A percentile compares a stretch with the other conserved stretches of the same genome.
Evolutionary conservation across 2,113 vertebrate species (phyloP).

Genomic region (Dryoscopus gambensis): DNA sequence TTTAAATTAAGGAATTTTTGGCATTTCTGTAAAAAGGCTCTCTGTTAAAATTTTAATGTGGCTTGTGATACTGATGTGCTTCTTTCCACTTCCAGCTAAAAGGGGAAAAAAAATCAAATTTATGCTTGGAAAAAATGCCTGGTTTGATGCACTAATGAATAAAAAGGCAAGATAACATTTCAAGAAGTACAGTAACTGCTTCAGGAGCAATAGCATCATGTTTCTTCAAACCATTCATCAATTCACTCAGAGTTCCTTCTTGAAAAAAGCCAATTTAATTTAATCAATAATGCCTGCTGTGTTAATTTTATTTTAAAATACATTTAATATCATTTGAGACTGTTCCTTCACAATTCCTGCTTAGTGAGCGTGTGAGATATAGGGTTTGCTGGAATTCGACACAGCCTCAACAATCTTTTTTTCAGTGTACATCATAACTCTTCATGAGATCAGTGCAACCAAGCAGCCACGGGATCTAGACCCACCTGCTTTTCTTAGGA

Average conservation of each 20-base stretch:
- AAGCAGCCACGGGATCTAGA: not conserved
- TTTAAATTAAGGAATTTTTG: not conserved
- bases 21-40: not conserved
- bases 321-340: not conserved
- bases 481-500: not conserved
- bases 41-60: conserved; percentile 11
- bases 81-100: not conserved
- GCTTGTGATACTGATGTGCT: not conserved
- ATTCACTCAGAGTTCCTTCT: not conserved
- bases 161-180: not conserved
- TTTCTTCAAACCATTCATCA: not conserved
- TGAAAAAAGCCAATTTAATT: not conserved
- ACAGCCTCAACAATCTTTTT: not conserved
- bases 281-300: not conserved
- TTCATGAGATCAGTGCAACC: not conserved
- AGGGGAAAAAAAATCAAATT: not conserved
- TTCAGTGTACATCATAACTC: not conserved
- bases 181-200: not conserved
- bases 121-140: not conserved
- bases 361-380: not conserved
- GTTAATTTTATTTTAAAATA: not conserved
- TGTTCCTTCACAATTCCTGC: not conserved
- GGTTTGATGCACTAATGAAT: not conserved
- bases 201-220: not conserved
- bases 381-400: not conserved